Base-by-base conservation (phyloP, 2,888 invertebrate species). In the Xiphydria camelus region DNA sequence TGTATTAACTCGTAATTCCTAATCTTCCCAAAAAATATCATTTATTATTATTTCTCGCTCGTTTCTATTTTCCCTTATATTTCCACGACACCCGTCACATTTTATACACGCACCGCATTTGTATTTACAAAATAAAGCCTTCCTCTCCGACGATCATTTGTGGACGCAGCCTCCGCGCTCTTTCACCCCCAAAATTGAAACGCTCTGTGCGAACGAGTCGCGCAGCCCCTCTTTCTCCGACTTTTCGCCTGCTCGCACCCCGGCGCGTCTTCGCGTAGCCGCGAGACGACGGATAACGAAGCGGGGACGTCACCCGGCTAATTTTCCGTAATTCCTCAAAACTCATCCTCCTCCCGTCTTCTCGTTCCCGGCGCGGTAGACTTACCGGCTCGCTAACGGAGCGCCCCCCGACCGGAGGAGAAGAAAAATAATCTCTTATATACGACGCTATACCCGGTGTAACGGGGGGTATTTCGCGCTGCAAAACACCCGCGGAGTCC, bases 381-480 rank as follows among this genome's bases (percentile, higher is more conserved):
- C 26, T 26, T 26, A 6, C 14, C 14, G 26, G 26, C 26, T 14
- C 5, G n/a, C n/a, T n/a, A n/a, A n/a, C n/a, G n/a, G 26, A n/a
- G 12, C 14, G 26, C 14, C 26, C 14, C 14, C 2, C 26, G 26
- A 12, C 14, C 14, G 10, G 10, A 26, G 60, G 53, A 57, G 65
- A 66, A 66, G 68, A 66, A 66, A 70, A 69, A 69, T 69, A 70
- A 68, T 68, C 64, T 62, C 59, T 62, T 61, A 55, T 61, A 62
- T 63, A 66, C 60, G 63, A 67, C 61, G 64, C 63, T 59, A 64
- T n/a, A n/a, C n/a, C n/a, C 55, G 62, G 62, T 68, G 68, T 68
- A 70, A 71, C 68, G 70, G 68, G 68, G 67, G 66, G 64, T 67
- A 71, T 70, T 68, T 70, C 67, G 69, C 66, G 64, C 65, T 68